phyloP scores from a whole-genome alignment of 2,797 vertebrate genomes.

The Ispidina lecontei region DNA sequence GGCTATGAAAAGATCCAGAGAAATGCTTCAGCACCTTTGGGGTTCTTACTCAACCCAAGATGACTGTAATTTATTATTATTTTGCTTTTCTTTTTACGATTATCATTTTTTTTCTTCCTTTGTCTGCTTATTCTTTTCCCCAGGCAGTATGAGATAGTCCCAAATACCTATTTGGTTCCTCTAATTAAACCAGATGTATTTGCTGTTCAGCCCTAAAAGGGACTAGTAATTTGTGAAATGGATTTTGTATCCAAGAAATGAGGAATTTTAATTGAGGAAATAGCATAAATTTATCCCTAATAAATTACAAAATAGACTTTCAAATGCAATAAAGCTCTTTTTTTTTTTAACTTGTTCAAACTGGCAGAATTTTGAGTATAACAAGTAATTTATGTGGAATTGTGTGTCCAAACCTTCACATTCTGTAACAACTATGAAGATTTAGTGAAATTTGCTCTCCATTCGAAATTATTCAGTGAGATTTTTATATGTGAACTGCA shows the following conservation, averaged over 20 bases:
- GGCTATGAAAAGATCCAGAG: background rate
- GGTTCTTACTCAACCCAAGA: background rate
- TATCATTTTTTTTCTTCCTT: background rate
- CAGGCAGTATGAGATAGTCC: background rate
- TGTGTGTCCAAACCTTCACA: background rate
- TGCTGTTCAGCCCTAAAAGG: background rate
- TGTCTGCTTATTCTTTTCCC: background rate
- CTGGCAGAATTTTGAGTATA: background rate
- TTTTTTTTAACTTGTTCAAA: background rate
- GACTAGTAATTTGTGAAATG: background rate
- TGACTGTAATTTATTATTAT: background rate
- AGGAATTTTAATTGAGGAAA: conserved; percentile 1
- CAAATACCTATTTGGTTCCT: conserved; percentile 15
- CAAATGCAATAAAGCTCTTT: background rate
- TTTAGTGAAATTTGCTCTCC: background rate
- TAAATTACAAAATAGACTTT: conserved; percentile 14
- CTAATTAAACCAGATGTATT: conserved; percentile 38
- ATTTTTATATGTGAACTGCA: background rate
- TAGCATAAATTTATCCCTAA: background rate
- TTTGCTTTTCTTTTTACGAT: conserved; percentile 2
- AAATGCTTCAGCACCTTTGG: background rate
- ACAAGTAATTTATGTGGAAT: background rate
- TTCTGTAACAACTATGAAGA: background rate
- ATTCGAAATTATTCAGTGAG: background rate
- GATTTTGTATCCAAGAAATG: conserved; percentile 13